Percentiles rank a stretch among this genome's conserved stretches.
Evolutionary conservation across 1,140 invertebrate genomes (phyloP).

Genomic region (Bombus terrestris): DNA sequence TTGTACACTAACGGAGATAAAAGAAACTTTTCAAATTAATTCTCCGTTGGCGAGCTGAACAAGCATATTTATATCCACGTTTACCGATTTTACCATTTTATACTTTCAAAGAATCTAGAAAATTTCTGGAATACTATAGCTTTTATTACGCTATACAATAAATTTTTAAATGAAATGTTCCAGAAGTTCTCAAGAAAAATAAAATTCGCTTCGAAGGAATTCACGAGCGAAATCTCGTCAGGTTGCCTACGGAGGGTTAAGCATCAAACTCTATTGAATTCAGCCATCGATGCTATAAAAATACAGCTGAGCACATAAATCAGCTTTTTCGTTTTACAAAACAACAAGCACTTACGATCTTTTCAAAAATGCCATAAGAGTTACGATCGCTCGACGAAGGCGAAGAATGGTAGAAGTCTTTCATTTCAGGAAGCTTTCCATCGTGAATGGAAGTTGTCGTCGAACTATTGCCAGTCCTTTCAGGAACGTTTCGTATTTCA

Average conservation of each 20-base stretch:
- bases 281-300: neutral
- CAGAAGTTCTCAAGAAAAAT: neutral
- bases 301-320: neutral
- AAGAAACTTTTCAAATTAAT: no score
- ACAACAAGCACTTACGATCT: slow-evolving; percentile 7
- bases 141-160: neutral
- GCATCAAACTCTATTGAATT: neutral
- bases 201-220: neutral
- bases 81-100: no score
- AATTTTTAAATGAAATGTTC: neutral
- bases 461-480: slow-evolving; percentile 28
- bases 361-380: neutral
- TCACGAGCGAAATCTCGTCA: neutral
- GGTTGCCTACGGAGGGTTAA: neutral
- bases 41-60: no score
- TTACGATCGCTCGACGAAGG: neutral
- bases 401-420: neutral
- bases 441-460: slow-evolving; percentile 20
- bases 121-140: neutral
- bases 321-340: neutral
- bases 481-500: slow-evolving; percentile 14
- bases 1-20: no score
- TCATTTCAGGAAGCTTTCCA: neutral
- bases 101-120: neutral
- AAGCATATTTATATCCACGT: no score